Conservation (phyloP, 2,797 vertebrate genomes). For the Schizopygopsis pylzovi region DNA sequence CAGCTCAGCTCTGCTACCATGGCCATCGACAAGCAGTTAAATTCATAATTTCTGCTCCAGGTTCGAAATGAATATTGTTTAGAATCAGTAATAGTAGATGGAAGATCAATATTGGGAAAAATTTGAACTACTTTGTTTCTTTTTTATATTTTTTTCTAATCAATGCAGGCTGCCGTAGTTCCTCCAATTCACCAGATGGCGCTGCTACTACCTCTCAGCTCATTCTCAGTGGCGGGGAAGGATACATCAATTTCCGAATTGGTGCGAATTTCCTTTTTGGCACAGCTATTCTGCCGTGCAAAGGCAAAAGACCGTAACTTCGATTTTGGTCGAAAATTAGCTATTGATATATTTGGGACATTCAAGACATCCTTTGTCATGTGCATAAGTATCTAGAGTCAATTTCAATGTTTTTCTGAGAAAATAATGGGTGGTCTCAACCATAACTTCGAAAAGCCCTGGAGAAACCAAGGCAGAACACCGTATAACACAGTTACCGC, state of each 20-base stretch:
- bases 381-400: too few species aligned
- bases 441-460: too few species aligned
- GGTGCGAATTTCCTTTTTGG: conserved; percentile 71
- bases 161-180: conserved; percentile 74
- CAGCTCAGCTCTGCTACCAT: conserved; percentile 81
- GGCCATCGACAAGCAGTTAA: conserved; percentile 82
- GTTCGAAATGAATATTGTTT: conserved; percentile 59
- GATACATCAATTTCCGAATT: conserved; percentile 86
- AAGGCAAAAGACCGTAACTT: too few species aligned
- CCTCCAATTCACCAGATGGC: conserved; percentile 62
- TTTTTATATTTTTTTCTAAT: not conserved
- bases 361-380: too few species aligned
- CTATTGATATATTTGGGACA: too few species aligned
- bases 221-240: conserved; percentile 86
- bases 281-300: not conserved
- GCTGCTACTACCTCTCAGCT: conserved; percentile 72
- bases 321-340: too few species aligned
- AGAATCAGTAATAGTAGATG: not conserved
- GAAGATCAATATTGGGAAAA: not conserved
- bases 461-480: too few species aligned
- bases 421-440: too few species aligned
- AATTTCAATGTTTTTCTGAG: too few species aligned
- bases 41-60: conserved; percentile 80
- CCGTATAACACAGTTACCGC: too few species aligned
- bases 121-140: not conserved